Evolutionary conservation across 2,113 vertebrate genomes (phyloP).

Genomic region (Paedocypris sp.): DNA sequence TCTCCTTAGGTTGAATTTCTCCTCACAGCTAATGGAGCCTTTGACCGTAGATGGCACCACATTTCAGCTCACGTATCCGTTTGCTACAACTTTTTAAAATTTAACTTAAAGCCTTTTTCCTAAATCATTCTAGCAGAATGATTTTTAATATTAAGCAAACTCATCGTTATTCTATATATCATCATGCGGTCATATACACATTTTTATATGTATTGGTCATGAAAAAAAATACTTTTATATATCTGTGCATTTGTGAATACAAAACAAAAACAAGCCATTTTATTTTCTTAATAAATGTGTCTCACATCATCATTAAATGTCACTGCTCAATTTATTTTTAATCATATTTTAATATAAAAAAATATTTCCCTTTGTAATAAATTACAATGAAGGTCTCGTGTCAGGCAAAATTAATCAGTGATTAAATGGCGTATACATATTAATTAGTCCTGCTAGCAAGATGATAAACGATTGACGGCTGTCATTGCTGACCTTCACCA

Average conservation of each 20-base stretch:
- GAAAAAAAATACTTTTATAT: too few relatives aligned
- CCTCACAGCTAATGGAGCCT: neutral
- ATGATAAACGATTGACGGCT: slow-evolving; percentile 31
- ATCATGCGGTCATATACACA: too few relatives aligned
- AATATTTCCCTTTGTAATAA: slow-evolving; percentile 50
- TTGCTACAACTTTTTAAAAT: too few relatives aligned
- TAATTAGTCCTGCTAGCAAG: slow-evolving; percentile 32
- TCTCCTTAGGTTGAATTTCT: neutral
- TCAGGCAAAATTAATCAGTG: slow-evolving; percentile 41
- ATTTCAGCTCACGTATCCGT: neutral
- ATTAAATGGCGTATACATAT: slow-evolving; percentile 45
- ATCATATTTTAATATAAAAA: slow-evolving; percentile 42
- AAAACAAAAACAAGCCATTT: too few relatives aligned
- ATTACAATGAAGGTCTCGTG: slow-evolving; percentile 42
- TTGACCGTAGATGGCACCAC: neutral
- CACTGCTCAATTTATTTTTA: neutral
- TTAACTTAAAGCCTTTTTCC: too few relatives aligned
- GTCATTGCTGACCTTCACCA: neutral
- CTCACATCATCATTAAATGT: neutral
- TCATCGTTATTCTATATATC: too few relatives aligned
- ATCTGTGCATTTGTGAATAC: too few relatives aligned
- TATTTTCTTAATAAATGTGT: too few relatives aligned
- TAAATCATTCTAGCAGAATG: too few relatives aligned
- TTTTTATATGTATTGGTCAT: too few relatives aligned
- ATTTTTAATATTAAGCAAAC: too few relatives aligned